phyloP scores from a whole-genome alignment of 37 sponge, comb jelly and placozoan species.

The Mnemiopsis leidyi region DNA sequence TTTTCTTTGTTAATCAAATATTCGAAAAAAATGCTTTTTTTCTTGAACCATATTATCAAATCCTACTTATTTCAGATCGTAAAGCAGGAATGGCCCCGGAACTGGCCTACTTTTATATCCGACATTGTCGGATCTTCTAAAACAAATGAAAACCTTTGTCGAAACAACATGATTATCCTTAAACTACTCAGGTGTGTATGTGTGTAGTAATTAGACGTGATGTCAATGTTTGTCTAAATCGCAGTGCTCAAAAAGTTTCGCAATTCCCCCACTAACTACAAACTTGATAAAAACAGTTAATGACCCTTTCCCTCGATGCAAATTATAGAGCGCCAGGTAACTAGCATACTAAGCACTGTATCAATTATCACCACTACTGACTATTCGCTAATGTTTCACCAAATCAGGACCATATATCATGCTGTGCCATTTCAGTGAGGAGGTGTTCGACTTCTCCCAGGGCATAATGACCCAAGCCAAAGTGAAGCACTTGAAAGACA shows the following conservation, averaged over 20 bases:
- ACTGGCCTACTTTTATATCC: constrained; percentile 94
- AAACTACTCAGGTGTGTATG: constrained; percentile 82
- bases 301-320: no score
- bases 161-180: constrained; percentile 93
- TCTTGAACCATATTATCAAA: background rate
- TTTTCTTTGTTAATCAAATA: background rate
- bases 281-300: no score
- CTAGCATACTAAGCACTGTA: no score
- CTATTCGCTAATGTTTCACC: background rate
- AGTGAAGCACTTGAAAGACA: constrained; percentile 94
- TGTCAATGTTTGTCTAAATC: no score
- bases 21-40: background rate
- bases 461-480: constrained; percentile 98
- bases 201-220: background rate
- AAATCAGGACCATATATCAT: no score
- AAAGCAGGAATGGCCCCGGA: constrained; percentile 98
- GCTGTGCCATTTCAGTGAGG: constrained; percentile 89
- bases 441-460: constrained; percentile 96
- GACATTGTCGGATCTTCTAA: constrained; percentile 96
- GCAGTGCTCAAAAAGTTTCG: no score
- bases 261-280: no score
- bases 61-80: constrained; percentile 77
- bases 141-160: constrained; percentile 88
- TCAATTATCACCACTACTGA: no score
- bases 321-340: no score